Conservation (phyloP, 2,113 vertebrate species). For the Mellivora capensis region DNA sequence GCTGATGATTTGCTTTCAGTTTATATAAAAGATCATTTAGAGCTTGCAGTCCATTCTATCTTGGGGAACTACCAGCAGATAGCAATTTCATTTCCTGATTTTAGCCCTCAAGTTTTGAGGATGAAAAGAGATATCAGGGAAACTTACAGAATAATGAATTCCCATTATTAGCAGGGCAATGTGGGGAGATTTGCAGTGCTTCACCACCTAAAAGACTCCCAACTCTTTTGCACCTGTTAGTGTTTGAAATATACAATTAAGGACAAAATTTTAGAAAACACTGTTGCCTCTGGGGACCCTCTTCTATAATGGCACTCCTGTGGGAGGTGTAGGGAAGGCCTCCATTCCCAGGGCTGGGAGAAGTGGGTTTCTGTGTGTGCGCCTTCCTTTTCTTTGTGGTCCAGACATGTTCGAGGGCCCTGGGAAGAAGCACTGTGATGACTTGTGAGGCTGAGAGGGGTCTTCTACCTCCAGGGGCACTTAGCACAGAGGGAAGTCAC, state of each 20-base stretch:
- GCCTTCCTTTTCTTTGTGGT: background rate
- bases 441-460: background rate
- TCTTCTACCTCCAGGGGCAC: background rate
- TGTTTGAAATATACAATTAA: background rate
- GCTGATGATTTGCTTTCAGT: background rate
- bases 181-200: background rate
- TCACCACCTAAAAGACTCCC: background rate
- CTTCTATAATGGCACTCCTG: background rate
- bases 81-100: background rate
- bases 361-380: too few relatives aligned
- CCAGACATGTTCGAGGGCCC: background rate
- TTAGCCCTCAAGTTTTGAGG: background rate
- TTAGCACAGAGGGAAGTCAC: background rate
- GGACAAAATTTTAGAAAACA: background rate
- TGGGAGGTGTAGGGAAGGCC: background rate
- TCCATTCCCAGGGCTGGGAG: background rate
- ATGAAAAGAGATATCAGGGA: background rate
- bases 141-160: background rate
- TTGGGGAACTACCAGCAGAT: background rate
- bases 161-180: background rate
- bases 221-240: background rate
- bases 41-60: background rate
- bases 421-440: background rate
- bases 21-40: background rate
- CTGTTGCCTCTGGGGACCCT: background rate